Percentiles rank a stretch among this genome's conserved stretches.
phyloP scores from a whole-genome alignment of 2,113 vertebrate genomes.

The Cheirogaleus medius region DNA sequence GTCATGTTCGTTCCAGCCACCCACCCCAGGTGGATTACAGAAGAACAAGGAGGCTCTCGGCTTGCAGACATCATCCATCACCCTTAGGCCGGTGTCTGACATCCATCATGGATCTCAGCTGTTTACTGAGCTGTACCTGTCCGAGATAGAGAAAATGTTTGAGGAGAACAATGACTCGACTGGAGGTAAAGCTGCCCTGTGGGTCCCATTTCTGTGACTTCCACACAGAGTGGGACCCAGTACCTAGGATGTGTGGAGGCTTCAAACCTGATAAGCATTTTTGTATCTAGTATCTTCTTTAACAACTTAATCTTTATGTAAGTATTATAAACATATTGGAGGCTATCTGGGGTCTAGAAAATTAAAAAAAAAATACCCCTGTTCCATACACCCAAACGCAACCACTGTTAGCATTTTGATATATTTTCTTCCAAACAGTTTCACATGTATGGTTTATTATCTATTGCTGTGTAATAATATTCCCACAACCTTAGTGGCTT shows the following conservation, averaged over 20 bases:
- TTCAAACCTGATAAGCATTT: background rate
- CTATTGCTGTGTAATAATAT: background rate
- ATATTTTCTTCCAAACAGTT: background rate
- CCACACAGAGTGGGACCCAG: background rate
- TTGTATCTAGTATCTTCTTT: background rate
- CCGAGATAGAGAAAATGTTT: slow-evolving; percentile 49
- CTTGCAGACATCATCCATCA: accelerated
- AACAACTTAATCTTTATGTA: background rate
- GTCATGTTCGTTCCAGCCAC: slow-evolving; percentile 10
- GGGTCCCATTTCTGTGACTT: background rate
- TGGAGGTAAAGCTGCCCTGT: slow-evolving; percentile 25
- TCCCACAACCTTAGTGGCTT: background rate
- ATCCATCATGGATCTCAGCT: background rate
- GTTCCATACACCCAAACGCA: background rate
- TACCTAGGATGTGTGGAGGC: background rate
- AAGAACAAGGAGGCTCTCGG: background rate
- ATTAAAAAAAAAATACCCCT: background rate
- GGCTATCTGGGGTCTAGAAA: background rate
- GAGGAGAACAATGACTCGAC: background rate
- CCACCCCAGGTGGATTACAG: background rate
- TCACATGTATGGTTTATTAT: background rate
- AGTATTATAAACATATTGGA: background rate
- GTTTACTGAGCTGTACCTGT: background rate
- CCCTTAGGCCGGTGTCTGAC: background rate
- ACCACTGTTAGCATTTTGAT: background rate